Evolutionary conservation across 92 coral and sea anemone species (phyloP).

Genomic region (Phenganax stokvisi): DNA sequence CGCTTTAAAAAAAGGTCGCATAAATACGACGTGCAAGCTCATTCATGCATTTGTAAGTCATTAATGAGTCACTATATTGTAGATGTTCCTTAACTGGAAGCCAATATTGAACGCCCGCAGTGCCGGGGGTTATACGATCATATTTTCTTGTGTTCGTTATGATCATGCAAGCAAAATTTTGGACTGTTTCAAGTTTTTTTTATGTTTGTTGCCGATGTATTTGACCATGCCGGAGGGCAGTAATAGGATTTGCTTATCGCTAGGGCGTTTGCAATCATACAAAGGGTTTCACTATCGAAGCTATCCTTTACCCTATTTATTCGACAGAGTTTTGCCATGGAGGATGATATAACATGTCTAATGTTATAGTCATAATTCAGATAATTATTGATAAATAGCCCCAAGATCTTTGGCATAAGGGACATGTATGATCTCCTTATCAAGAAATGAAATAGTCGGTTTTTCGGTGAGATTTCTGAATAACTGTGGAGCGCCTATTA

Average conservation of each 20-base stretch:
- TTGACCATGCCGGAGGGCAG: no score
- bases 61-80: neutral
- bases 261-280: neutral
- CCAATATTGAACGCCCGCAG: neutral
- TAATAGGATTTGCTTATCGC: constrained; percentile 17
- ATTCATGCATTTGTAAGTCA: no score
- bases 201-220: no score
- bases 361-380: no score
- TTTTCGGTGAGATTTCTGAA: neutral
- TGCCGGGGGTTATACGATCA: constrained; percentile 25
- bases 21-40: no score
- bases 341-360: no score
- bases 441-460: neutral
- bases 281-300: no score
- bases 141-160: constrained; percentile 10
- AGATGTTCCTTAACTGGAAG: constrained; percentile 10
- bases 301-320: no score
- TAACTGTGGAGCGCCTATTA: neutral
- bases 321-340: no score
- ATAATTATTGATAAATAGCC: neutral
- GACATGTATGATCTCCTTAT: neutral
- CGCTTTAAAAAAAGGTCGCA: neutral
- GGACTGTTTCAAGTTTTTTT: no score
- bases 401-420: constrained; percentile 4
- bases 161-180: no score